These are phyloP conservation scores for Callitettix versicolor DNA, from an alignment of 1,140 invertebrate genomes.

Conservation along the genomic window DNA sequence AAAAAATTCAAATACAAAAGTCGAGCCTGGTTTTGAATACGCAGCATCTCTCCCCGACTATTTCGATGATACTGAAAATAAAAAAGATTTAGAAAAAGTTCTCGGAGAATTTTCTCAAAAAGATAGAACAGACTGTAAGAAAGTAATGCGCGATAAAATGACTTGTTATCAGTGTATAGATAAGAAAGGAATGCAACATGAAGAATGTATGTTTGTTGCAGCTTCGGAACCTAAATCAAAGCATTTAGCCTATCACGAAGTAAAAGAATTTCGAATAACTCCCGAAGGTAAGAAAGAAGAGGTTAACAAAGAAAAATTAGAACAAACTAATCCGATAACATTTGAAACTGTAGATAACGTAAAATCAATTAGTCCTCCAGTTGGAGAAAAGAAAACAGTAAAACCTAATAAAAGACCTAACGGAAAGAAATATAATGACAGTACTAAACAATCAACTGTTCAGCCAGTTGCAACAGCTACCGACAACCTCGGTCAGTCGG, in stretches of 20 bases:
- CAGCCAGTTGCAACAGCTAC: no score
- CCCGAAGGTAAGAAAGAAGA: not conserved
- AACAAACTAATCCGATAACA: not conserved
- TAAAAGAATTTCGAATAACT: slow-evolving; percentile 18
- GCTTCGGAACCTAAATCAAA: slow-evolving; percentile 29
- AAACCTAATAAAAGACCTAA: no score
- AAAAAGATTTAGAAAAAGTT: slow-evolving; percentile 49
- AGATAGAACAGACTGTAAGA: slow-evolving; percentile 57
- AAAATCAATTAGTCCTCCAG: no score
- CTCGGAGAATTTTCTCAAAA: slow-evolving; percentile 55
- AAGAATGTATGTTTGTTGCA: slow-evolving; percentile 63
- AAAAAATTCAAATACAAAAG: slow-evolving; percentile 1
- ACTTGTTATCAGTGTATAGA: slow-evolving; percentile 60
- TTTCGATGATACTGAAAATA: not conserved
- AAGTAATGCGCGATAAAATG: slow-evolving; percentile 55
- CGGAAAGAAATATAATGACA: no score
- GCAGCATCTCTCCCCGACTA: not conserved
- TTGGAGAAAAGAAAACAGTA: no score
- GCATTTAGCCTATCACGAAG: slow-evolving; percentile 24
- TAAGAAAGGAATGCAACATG: slow-evolving; percentile 50
- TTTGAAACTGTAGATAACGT: not conserved
- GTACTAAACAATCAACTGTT: no score
- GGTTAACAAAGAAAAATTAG: slow-evolving; percentile 11
- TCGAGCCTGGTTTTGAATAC: slow-evolving; percentile 6
- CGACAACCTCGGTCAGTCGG: not conserved